A percentile compares a stretch with the other conserved stretches of the same genome.
phyloP scores from a whole-genome alignment of 2,888 invertebrate species.

The Micoletzkya japonica region DNA sequence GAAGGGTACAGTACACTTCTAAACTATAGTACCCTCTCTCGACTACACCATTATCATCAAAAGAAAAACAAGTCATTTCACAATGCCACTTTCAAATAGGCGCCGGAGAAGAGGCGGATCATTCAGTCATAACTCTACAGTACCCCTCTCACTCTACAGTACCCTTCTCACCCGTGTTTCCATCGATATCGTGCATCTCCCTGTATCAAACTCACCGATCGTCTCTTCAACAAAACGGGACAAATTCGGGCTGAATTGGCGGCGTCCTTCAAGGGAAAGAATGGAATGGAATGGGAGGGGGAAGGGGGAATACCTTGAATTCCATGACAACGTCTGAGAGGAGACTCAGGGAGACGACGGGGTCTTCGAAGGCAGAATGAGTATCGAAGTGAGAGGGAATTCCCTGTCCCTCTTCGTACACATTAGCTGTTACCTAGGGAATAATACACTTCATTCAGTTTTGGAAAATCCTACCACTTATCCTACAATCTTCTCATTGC shows the following conservation, averaged over 20 bases:
- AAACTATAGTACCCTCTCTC: too few species aligned
- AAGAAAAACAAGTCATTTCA: too few species aligned
- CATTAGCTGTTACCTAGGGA: conserved; percentile 66
- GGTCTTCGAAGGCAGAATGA: conserved; percentile 82
- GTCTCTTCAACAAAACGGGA: conserved; percentile 81
- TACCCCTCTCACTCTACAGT: background rate
- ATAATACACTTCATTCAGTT: background rate
- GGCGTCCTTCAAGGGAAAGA: conserved; percentile 39
- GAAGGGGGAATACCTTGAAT: conserved; percentile 41
- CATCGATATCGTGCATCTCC: conserved; percentile 85
- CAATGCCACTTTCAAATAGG: too few species aligned
- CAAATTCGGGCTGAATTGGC: conserved; percentile 52
- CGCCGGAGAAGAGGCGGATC: too few species aligned
- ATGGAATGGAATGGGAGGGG: too few species aligned
- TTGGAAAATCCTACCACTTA: too few species aligned
- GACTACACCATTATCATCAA: too few species aligned
- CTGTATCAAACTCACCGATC: conserved; percentile 82
- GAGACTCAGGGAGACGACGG: conserved; percentile 30
- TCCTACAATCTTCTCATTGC: conserved; percentile 2
- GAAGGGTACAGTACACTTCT: too few species aligned
- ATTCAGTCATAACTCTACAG: background rate
- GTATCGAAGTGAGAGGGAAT: conserved; percentile 95
- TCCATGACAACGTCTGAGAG: conserved; percentile 58
- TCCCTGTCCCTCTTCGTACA: conserved; percentile 70
- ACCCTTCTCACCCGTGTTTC: conserved; percentile 75